Base-by-base conservation (phyloP, 2,113 vertebrate genomes). In the Onychostoma macrolepis region DNA sequence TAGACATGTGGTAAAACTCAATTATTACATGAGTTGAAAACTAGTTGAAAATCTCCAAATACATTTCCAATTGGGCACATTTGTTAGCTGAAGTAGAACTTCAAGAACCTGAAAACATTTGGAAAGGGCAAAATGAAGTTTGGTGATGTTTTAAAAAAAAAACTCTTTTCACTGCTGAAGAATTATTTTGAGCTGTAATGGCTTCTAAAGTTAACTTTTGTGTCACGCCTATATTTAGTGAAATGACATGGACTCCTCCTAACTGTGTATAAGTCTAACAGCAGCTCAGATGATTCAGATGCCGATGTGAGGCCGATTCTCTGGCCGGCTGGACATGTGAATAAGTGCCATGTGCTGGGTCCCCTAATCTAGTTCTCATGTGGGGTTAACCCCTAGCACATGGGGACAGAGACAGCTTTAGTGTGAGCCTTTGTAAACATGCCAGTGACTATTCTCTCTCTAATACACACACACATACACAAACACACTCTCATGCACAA, bases 281-380 rank as follows among this genome's bases (percentile, higher is more conserved):
- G 58, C 36, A 67, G n/a, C 61, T 50, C 63, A 50, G 63, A 83
- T 50, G 81, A 53, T 53, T 78, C 48, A 78, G 28, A 78, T 76
- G 74, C 80, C 58, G 19, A 43, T 21, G 33, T 43, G 24, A 63
- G 79, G 79, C 80, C 19, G 36, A 67, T 41, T 63, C 33, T 30
- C 33, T 84, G 69, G 8, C 38, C 24, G 12, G 50, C 36, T 74
- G 50, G 48, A 84, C 83, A 74, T 84, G 28, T 58, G 30, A 26
- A 69, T n/a, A 67, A 71, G 19, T 30, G 17, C 28, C 45, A 19
- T 33, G 76, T 48, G 75, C 45, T 45, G 48, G 80, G 48, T 75
- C 63, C 65, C 33, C 83, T 81, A 88, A 81, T 85, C 83, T 85
- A 72, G 48, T 74, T 80, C 77, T 81, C 82, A 85, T 81, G 85